A percentile compares a stretch with the other conserved stretches of the same genome.
Evolutionary conservation across 2,113 vertebrate genomes (phyloP).

Genomic region (Vicugna pacos): DNA sequence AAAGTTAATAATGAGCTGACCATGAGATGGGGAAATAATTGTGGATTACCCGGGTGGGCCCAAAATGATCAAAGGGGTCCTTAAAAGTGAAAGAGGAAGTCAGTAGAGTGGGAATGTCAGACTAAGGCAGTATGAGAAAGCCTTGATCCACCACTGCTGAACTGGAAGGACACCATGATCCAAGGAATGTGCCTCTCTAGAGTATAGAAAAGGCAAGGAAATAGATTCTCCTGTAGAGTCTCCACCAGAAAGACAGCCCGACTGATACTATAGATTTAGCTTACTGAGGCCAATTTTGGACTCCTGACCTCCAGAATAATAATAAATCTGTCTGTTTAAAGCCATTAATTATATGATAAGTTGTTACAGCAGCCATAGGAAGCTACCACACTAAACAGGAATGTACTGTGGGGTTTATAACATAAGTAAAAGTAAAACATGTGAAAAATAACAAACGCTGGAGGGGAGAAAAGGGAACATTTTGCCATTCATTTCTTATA

Average conservation of each 20-base stretch:
- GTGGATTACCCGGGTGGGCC: background rate
- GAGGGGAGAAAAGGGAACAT: background rate
- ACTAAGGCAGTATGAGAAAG: background rate
- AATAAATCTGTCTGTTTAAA: background rate
- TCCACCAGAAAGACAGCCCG: background rate
- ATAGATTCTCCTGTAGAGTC: background rate
- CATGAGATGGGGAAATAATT: background rate
- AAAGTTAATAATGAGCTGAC: background rate
- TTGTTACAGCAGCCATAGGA: background rate
- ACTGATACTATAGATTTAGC: background rate
- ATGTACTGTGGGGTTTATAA: background rate
- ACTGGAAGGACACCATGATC: background rate
- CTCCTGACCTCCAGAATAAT: background rate
- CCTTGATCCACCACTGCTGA: background rate
- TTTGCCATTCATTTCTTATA: background rate
- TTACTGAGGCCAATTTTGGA: background rate
- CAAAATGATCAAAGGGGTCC: background rate
- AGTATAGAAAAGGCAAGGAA: background rate
- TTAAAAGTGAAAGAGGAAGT: background rate
- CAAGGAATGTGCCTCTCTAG: background rate
- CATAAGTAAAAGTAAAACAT: background rate
- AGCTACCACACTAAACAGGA: background rate
- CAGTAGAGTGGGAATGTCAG: background rate
- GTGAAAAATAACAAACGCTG: background rate
- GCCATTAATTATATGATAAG: background rate